Evolutionary conservation across 1,140 invertebrate species (phyloP).

Genomic region (Antheraea mylitta): DNA sequence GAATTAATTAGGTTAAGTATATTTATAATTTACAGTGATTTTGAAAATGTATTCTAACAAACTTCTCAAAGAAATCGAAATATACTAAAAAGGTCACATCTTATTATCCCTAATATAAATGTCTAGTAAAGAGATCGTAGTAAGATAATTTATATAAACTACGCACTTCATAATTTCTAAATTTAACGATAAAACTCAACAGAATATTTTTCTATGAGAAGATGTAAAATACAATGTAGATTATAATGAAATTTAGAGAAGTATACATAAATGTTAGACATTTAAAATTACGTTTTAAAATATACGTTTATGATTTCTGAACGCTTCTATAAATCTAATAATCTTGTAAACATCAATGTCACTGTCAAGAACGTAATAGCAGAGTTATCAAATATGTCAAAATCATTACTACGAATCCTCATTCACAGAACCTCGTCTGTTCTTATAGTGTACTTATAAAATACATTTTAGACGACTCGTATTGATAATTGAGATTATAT

Average conservation of each 20-base stretch:
- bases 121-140: no score
- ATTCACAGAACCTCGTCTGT: no score
- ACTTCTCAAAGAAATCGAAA: not conserved
- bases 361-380: not conserved
- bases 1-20: constrained; percentile 28
- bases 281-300: not conserved
- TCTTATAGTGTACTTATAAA: no score
- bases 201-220: not conserved
- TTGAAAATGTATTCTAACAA: not conserved
- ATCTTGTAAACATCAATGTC: constrained; percentile 10
- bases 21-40: not conserved
- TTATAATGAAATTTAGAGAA: no score
- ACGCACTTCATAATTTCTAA: no score
- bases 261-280: no score
- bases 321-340: not conserved
- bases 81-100: not conserved
- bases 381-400: not conserved
- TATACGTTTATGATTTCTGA: not conserved
- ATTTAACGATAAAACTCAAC: no score
- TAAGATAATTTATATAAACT: not conserved
- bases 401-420: no score
- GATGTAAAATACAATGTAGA: no score
- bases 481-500: no score
- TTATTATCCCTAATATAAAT: not conserved
- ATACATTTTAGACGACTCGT: no score